A percentile compares a stretch with the other conserved stretches of the same genome.
Conservation (phyloP, 2,888 invertebrate genomes). For the Diachrysia chrysitis region DNA sequence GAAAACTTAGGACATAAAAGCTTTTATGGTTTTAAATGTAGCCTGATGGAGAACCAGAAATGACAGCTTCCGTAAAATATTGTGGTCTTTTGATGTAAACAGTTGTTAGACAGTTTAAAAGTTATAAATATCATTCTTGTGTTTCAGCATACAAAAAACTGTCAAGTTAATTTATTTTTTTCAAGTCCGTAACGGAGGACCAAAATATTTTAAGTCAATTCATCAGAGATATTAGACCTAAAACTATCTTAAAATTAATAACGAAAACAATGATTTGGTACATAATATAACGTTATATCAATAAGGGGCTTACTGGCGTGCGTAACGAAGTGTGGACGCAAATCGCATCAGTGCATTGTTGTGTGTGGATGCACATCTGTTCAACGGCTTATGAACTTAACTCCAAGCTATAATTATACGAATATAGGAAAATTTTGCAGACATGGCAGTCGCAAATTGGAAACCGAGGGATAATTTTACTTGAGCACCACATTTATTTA, state of each 20-base stretch:
- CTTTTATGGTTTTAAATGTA: not conserved
- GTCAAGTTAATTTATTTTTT: too few relatives aligned
- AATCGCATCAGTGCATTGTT: slow-evolving; percentile 79
- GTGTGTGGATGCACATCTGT: slow-evolving; percentile 77
- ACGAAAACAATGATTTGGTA: slow-evolving; percentile 42
- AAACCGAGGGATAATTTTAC: not conserved
- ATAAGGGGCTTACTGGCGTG: slow-evolving; percentile 76
- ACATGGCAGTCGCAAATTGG: slow-evolving; percentile 3
- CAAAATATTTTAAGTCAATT: slow-evolving; percentile 11
- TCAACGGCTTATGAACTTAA: slow-evolving; percentile 75
- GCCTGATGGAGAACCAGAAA: not conserved
- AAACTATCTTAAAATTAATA: slow-evolving; percentile 36
- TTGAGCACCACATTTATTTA: not conserved
- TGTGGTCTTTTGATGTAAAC: not conserved
- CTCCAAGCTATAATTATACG: slow-evolving; percentile 21
- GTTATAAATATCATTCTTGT: too few relatives aligned
- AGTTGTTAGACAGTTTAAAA: too few relatives aligned
- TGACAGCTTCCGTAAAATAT: not conserved
- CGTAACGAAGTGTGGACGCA: slow-evolving; percentile 79
- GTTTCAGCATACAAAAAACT: not conserved
- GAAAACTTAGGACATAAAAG: not conserved
- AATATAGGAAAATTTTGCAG: slow-evolving; percentile 2
- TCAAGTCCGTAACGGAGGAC: not conserved
- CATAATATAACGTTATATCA: slow-evolving; percentile 57
- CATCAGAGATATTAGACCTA: not conserved